phyloP scores from a whole-genome alignment of 1,140 invertebrate species.

The Campodea augens region DNA sequence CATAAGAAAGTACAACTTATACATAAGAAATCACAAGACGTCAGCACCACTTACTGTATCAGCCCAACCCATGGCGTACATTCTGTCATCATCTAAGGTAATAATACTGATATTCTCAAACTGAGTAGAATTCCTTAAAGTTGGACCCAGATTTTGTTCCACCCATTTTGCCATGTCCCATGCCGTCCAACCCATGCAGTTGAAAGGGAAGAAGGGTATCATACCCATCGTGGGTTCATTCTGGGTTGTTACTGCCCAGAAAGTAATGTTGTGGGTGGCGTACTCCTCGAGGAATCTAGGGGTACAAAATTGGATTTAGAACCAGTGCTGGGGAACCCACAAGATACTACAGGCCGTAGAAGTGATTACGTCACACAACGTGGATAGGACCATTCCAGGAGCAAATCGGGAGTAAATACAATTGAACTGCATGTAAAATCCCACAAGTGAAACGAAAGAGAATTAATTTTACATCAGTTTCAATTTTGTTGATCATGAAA shows the following conservation, averaged over 20 bases:
- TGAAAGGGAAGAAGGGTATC: conserved; percentile 33
- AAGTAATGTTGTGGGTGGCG: conserved; percentile 26
- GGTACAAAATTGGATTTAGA: too few relatives aligned
- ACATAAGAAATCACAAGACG: too few relatives aligned
- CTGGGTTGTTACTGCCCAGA: conserved; percentile 42
- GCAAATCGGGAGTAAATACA: too few relatives aligned
- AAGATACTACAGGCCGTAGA: too few relatives aligned
- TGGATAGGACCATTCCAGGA: too few relatives aligned
- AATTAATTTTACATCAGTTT: too few relatives aligned
- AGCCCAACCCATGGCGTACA: conserved; percentile 22
- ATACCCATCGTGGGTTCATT: conserved; percentile 25
- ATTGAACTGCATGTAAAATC: too few relatives aligned
- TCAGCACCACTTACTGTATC: background rate
- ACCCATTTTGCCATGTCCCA: conserved; percentile 38
- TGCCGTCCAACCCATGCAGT: conserved; percentile 57
- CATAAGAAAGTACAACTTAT: too few relatives aligned
- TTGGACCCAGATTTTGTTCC: conserved; percentile 45
- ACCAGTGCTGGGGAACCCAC: too few relatives aligned
- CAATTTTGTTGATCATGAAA: too few relatives aligned
- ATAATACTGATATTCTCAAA: conserved; percentile 39
- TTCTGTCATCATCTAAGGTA: conserved; percentile 49
- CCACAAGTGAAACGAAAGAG: too few relatives aligned
- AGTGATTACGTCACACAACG: too few relatives aligned
- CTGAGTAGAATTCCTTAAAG: conserved; percentile 29
- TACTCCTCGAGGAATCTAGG: conserved; percentile 40